Percentiles rank a stretch among this genome's conserved stretches.
Evolutionary conservation across 2,113 vertebrate genomes (phyloP).

Genomic region (Cyanistes caeruleus): DNA sequence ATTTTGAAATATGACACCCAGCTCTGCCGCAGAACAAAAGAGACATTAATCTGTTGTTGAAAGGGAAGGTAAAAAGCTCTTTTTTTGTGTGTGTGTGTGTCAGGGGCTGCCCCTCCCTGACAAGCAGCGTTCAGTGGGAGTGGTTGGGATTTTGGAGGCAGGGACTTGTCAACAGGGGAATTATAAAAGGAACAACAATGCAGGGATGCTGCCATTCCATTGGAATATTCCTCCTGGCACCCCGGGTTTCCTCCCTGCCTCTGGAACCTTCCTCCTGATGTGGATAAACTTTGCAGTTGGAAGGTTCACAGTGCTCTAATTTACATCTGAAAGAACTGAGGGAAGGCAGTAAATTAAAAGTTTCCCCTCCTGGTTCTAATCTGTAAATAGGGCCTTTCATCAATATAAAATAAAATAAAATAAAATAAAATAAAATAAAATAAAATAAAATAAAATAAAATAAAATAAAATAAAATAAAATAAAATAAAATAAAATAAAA

Average conservation of each 20-base stretch:
- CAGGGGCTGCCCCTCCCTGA: neutral
- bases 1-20: conserved; percentile 71
- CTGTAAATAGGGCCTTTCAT: neutral
- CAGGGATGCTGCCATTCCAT: neutral
- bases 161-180: neutral
- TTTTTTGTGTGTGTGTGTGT: neutral
- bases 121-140: neutral
- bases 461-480: neutral
- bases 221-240: neutral
- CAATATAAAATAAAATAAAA: neutral
- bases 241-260: neutral
- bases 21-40: conserved; percentile 64
- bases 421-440: neutral
- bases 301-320: neutral
- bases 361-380: neutral
- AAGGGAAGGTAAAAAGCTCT: neutral
- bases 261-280: neutral
- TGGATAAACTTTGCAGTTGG: neutral
- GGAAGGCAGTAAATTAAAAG: neutral
- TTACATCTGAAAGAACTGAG: neutral
- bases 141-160: neutral
- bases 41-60: conserved; percentile 65
- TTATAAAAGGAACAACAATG: neutral
- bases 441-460: neutral
- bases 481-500: neutral